phyloP scores from a whole-genome alignment of 2,888 invertebrate genomes.

The Schrankia costaestrigalis region DNA sequence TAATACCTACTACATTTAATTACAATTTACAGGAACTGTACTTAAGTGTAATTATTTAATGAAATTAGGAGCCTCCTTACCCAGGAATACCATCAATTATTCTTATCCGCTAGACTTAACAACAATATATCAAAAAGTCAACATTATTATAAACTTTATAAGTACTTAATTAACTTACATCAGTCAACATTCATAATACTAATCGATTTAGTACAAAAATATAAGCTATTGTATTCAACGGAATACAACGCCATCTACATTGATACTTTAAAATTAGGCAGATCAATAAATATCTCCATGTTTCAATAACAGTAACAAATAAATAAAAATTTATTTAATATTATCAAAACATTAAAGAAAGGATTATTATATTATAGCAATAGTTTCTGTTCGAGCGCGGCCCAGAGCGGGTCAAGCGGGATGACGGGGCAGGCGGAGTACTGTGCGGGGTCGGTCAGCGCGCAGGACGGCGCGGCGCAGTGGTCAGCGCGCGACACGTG shows the following conservation, averaged over 20 bases:
- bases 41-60: too few relatives aligned
- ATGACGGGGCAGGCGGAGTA: constrained; percentile 38
- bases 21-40: too few relatives aligned
- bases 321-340: constrained; percentile 21
- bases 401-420: constrained; percentile 61
- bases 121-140: constrained; percentile 25
- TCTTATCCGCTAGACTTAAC: too few relatives aligned
- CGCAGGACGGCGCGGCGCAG: constrained; percentile 70
- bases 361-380: constrained; percentile 33
- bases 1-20: too few relatives aligned
- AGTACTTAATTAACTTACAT: too few relatives aligned
- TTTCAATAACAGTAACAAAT: constrained; percentile 14
- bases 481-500: too few relatives aligned
- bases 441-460: constrained; percentile 55
- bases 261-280: too few relatives aligned
- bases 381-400: constrained; percentile 59
- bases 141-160: constrained; percentile 31
- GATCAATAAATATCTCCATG: too few relatives aligned
- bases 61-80: too few relatives aligned
- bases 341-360: constrained; percentile 2
- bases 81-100: too few relatives aligned
- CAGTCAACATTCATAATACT: constrained; percentile 29
- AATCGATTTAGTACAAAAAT: constrained; percentile 17
- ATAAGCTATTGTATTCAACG: constrained; percentile 9
- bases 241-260: constrained; percentile 25